These are phyloP conservation scores for Orthonyx spaldingii DNA, from an alignment of 2,113 vertebrate genomes.

Conservation along the genomic window DNA sequence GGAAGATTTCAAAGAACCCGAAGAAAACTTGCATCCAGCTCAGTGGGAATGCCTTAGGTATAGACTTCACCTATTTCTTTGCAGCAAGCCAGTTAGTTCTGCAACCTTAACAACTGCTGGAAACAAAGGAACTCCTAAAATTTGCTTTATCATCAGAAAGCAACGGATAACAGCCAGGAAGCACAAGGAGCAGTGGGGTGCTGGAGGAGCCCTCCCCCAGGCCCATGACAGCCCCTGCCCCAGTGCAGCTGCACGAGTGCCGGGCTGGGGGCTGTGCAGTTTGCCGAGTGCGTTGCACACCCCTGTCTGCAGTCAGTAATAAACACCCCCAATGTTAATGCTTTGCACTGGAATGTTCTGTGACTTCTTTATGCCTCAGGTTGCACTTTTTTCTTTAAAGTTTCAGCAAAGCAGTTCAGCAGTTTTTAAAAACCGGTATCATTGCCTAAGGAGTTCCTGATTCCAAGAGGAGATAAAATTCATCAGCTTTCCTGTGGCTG, in stretches of 20 bases:
- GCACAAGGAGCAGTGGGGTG: neutral
- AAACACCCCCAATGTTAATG: neutral
- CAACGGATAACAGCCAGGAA: neutral
- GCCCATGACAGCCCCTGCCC: neutral
- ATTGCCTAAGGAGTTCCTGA: neutral
- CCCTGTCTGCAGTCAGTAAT: neutral
- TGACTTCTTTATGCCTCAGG: conserved; percentile 1
- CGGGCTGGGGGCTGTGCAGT: rapidly evolving
- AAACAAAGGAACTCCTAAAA: conserved; percentile 1
- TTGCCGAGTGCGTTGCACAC: neutral
- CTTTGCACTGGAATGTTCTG: neutral
- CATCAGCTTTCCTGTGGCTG: neutral
- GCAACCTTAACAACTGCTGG: neutral
- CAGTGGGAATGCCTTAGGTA: conserved; percentile 12
- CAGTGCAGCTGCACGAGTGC: neutral
- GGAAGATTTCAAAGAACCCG: neutral
- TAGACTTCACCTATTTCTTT: conserved; percentile 14
- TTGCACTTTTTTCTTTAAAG: neutral
- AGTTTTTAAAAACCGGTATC: neutral
- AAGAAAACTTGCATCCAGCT: neutral
- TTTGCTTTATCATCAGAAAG: neutral
- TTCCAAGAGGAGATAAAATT: neutral
- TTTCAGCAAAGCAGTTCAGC: neutral
- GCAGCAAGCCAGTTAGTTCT: neutral
- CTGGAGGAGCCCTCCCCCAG: neutral